Percentiles rank a stretch among this genome's conserved stretches.
phyloP scores from a whole-genome alignment of 2,888 invertebrate species.

The Entomobrya proxima region DNA sequence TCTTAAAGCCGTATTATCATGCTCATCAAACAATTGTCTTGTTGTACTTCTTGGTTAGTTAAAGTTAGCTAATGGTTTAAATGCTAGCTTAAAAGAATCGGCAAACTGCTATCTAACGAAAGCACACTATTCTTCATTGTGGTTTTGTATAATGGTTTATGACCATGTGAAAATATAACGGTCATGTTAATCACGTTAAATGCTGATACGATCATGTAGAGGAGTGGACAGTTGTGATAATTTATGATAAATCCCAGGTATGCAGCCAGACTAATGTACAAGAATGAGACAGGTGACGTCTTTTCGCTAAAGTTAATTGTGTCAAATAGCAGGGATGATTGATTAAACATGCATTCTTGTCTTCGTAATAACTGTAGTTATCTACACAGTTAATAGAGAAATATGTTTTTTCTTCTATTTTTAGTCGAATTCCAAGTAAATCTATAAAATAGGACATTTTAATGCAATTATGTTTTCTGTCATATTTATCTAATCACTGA shows the following conservation, averaged over 20 bases:
- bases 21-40: no score
- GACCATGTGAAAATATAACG: not conserved
- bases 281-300: not conserved
- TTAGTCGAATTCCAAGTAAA: not conserved
- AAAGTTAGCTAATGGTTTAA: not conserved
- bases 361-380: not conserved
- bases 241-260: conserved; percentile 2
- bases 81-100: not conserved
- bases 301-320: not conserved
- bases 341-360: conserved; percentile 17
- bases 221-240: conserved; percentile 12
- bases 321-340: not conserved
- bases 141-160: no score
- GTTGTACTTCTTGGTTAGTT: not conserved
- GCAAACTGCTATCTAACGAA: not conserved
- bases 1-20: not conserved
- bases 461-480: not conserved
- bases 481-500: not conserved
- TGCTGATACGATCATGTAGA: conserved; percentile 17
- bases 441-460: not conserved
- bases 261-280: no score
- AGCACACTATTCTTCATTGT: not conserved
- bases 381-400: not conserved
- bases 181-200: not conserved
- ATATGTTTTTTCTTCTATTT: not conserved